These are phyloP conservation scores for Diaprepes abbreviatus DNA, from an alignment of 2,888 invertebrate genomes.

Conservation along the genomic window DNA sequence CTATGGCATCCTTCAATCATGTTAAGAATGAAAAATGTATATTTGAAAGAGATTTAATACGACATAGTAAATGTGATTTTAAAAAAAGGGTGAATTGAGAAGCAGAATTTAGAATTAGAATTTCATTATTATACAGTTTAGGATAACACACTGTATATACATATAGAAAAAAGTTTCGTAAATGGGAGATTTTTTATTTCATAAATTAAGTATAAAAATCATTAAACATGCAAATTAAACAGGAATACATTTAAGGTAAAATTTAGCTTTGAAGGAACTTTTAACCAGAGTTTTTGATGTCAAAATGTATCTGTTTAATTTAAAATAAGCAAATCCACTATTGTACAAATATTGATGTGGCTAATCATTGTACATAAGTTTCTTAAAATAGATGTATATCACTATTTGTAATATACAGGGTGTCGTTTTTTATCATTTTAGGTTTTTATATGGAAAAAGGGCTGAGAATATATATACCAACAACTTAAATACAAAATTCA, in stretches of 20 bases:
- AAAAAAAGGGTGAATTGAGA: background rate
- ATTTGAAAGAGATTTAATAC: conserved; percentile 8
- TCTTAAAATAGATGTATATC: conserved; percentile 15
- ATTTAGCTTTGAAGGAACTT: background rate
- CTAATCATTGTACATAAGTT: conserved; percentile 32
- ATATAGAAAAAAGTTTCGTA: background rate
- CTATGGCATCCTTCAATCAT: background rate
- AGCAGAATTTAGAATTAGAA: background rate
- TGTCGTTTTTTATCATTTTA: background rate
- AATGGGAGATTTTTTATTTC: conserved; percentile 5
- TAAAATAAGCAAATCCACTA: conserved; percentile 10
- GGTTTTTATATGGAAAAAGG: too few relatives aligned
- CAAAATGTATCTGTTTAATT: background rate
- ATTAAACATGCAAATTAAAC: background rate
- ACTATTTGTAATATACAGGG: conserved; percentile 15
- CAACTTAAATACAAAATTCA: too few relatives aligned
- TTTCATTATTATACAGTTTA: background rate
- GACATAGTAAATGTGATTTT: conserved; percentile 31
- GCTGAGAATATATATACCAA: too few relatives aligned
- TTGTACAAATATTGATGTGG: conserved; percentile 28
- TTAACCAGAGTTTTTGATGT: background rate
- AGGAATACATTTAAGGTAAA: background rate
- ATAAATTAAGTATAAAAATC: background rate
- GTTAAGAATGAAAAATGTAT: background rate
- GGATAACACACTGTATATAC: background rate